Evolutionary conservation across 2,113 vertebrate genomes (phyloP).

Genomic region (Pterocles gutturalis): DNA sequence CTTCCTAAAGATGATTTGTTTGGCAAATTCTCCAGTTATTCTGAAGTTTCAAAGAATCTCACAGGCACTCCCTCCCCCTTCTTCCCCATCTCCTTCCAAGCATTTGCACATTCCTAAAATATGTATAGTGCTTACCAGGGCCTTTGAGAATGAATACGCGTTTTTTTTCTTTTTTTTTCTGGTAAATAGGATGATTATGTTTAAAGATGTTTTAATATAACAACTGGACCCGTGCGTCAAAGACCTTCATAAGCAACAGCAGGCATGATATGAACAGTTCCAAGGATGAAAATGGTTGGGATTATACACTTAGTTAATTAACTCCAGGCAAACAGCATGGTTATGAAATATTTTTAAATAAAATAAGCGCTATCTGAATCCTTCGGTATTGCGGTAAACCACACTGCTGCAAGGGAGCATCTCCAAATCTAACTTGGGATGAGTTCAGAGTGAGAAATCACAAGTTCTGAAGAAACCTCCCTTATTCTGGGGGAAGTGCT

Average conservation of each 20-base stretch:
- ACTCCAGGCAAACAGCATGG: neutral
- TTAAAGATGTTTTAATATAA: neutral
- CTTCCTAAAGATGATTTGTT: neutral
- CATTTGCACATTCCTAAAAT: neutral
- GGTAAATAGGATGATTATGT: neutral
- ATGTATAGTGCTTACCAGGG: rapidly evolving
- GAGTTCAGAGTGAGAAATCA: constrained; percentile 48
- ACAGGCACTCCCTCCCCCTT: neutral
- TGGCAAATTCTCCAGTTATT: neutral
- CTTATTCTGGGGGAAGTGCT: constrained; percentile 53
- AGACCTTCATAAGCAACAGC: neutral
- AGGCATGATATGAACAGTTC: neutral
- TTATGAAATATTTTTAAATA: neutral
- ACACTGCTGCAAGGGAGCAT: neutral
- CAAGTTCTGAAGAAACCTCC: constrained; percentile 5
- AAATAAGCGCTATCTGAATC: neutral
- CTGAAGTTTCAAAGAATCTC: neutral
- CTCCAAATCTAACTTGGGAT: constrained; percentile 19
- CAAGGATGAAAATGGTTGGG: neutral
- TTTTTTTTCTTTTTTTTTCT: neutral
- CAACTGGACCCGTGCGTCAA: neutral
- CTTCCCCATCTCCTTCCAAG: neutral
- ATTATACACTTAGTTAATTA: neutral
- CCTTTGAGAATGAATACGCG: neutral
- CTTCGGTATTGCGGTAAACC: neutral